Evolutionary conservation across 2,797 vertebrate genomes (phyloP).

Genomic region (Sebastes itinus): DNA sequence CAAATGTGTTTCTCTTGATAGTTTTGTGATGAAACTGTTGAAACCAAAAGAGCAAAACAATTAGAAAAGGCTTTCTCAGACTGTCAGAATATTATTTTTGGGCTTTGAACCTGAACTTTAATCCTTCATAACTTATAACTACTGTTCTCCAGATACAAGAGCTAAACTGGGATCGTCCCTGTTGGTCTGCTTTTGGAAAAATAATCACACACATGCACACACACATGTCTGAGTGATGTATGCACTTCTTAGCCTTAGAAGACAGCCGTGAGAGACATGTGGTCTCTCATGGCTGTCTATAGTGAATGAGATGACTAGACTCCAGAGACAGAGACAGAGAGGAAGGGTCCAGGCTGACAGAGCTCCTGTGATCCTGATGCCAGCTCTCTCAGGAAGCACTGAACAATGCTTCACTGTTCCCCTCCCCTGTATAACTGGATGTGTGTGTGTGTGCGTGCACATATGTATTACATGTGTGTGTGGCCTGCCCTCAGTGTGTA

Average conservation of each 20-base stretch:
- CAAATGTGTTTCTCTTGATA: background rate
- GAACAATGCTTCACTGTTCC: slow-evolving; percentile 78
- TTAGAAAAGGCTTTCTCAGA: background rate
- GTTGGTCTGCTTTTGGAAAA: background rate
- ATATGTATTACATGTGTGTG: slow-evolving; percentile 31
- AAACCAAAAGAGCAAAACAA: background rate
- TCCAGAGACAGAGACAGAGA: slow-evolving; percentile 5
- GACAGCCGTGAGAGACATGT: background rate
- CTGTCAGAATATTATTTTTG: slow-evolving; percentile 9
- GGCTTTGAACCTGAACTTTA: background rate
- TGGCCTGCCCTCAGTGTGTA: slow-evolving; percentile 43
- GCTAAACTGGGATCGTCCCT: slow-evolving; percentile 20
- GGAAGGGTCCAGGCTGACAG: slow-evolving; percentile 52
- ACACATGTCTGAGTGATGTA: background rate
- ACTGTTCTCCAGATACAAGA: background rate
- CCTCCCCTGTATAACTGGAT: slow-evolving; percentile 16
- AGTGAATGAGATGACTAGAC: slow-evolving; percentile 31
- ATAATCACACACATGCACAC: background rate
- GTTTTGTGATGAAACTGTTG: background rate
- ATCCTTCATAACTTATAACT: background rate
- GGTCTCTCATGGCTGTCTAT: slow-evolving; percentile 29
- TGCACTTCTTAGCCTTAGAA: background rate
- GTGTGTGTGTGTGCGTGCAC: slow-evolving; percentile 9
- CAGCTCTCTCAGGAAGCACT: slow-evolving; percentile 72
- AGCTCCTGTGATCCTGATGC: slow-evolving; percentile 67